phyloP scores from a whole-genome alignment of 2,113 vertebrate species.

The Odocoileus virginianus region DNA sequence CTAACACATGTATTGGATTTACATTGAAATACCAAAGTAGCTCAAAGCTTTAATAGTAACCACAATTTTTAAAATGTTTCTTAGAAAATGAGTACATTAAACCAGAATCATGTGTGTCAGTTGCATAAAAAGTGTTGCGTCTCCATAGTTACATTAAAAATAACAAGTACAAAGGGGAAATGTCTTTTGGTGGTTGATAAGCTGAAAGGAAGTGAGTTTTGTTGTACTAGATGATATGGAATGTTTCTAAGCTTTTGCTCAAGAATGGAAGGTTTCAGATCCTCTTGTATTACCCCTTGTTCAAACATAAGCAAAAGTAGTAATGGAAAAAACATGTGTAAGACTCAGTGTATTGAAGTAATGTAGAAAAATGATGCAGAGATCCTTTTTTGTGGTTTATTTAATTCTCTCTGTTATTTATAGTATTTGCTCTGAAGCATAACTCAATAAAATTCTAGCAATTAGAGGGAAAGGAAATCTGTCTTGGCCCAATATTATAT shows the following conservation, averaged over 20 bases:
- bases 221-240: conserved; percentile 69
- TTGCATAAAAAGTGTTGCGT: conserved; percentile 48
- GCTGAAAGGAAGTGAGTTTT: conserved; percentile 78
- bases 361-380: neutral
- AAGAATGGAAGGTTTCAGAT: conserved; percentile 49
- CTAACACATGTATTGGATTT: neutral
- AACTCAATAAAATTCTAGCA: neutral
- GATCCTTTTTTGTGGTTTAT: neutral
- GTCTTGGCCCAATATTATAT: neutral
- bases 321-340: neutral
- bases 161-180: conserved; percentile 67
- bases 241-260: conserved; percentile 67
- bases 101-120: neutral
- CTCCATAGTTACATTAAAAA: conserved; percentile 77
- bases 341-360: neutral
- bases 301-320: neutral
- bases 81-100: conserved; percentile 55
- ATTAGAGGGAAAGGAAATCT: conserved; percentile 33
- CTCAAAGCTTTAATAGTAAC: neutral
- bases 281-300: conserved; percentile 5
- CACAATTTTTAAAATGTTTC: conserved; percentile 38
- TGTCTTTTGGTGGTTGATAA: conserved; percentile 78
- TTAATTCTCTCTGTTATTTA: conserved; percentile 20
- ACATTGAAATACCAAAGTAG: conserved; percentile 13
- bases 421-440: conserved; percentile 13